A percentile compares a stretch with the other conserved stretches of the same genome.
Evolutionary conservation across 2,113 vertebrate genomes (phyloP).

Genomic region (Colinus virginianus): DNA sequence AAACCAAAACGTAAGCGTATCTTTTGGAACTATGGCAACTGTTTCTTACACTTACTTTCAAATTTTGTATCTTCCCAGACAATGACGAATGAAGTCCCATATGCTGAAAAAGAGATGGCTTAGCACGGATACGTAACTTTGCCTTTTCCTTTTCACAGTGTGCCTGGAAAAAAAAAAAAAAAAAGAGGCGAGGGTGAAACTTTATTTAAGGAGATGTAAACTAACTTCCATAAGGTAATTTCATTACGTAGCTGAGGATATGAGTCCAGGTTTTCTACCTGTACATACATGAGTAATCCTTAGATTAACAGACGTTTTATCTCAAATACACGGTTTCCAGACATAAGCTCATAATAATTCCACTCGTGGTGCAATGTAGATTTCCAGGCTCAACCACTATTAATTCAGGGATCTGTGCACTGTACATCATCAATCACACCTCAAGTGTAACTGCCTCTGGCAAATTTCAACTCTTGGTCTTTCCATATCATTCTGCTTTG

Average conservation of each 20-base stretch:
- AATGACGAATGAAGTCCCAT: slow-evolving; percentile 79
- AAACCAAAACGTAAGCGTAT: neutral
- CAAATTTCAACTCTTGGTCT: neutral
- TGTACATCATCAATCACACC: neutral
- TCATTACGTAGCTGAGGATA: neutral
- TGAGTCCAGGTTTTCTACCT: neutral
- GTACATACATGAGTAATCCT: neutral
- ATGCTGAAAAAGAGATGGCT: slow-evolving; percentile 85
- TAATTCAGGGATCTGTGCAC: neutral
- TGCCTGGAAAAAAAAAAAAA: slow-evolving; percentile 64
- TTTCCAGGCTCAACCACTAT: neutral
- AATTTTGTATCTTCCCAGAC: slow-evolving; percentile 71
- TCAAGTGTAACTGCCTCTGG: neutral
- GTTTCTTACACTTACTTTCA: slow-evolving; percentile 75
- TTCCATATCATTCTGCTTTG: neutral
- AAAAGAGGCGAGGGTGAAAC: neutral
- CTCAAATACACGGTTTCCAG: neutral
- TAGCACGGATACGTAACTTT: slow-evolving; percentile 72
- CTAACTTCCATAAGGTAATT: neutral
- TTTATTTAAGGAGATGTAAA: neutral
- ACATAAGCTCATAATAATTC: neutral
- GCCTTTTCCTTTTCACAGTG: slow-evolving; percentile 73
- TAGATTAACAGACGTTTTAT: neutral
- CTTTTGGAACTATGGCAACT: neutral
- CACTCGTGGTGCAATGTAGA: accelerated